A percentile compares a stretch with the other conserved stretches of the same genome.
Conservation (phyloP, 2,797 vertebrate genomes). For the Selene dorsalis region DNA sequence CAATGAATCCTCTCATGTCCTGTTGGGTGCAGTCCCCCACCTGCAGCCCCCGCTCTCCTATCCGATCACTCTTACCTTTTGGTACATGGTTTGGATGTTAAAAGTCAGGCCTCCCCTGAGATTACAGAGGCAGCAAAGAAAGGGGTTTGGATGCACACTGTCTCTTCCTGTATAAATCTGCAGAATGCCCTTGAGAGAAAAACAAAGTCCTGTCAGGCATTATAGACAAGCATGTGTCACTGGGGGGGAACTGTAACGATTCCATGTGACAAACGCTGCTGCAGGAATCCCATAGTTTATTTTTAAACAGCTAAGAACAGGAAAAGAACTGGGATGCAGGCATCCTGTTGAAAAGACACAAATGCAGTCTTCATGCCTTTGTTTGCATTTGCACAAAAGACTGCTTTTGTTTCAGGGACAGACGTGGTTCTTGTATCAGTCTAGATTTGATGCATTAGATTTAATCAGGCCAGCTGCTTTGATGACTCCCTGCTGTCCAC, state of each 20-base stretch:
- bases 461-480: too few relatives aligned
- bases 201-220: background rate
- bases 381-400: too few relatives aligned
- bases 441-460: too few relatives aligned
- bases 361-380: too few relatives aligned
- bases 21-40: background rate
- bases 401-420: background rate
- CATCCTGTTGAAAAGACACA: background rate
- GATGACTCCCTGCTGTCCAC: too few relatives aligned
- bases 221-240: slow-evolving; percentile 9
- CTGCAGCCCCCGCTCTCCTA: background rate
- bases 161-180: slow-evolving; percentile 24
- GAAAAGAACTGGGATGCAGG: background rate
- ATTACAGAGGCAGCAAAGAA: slow-evolving; percentile 11
- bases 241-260: background rate
- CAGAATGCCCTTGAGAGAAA: slow-evolving; percentile 10
- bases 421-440: too few relatives aligned
- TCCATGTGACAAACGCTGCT: slow-evolving; percentile 16
- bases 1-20: slow-evolving; percentile 4
- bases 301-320: slow-evolving; percentile 1
- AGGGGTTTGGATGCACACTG: background rate
- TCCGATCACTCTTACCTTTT: slow-evolving; percentile 1
- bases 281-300: background rate
- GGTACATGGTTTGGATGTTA: slow-evolving; percentile 14
- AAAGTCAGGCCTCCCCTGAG: slow-evolving; percentile 23